Evolutionary conservation across 2,797 vertebrate species (phyloP).

Genomic region (Aplochiton taeniatus): DNA sequence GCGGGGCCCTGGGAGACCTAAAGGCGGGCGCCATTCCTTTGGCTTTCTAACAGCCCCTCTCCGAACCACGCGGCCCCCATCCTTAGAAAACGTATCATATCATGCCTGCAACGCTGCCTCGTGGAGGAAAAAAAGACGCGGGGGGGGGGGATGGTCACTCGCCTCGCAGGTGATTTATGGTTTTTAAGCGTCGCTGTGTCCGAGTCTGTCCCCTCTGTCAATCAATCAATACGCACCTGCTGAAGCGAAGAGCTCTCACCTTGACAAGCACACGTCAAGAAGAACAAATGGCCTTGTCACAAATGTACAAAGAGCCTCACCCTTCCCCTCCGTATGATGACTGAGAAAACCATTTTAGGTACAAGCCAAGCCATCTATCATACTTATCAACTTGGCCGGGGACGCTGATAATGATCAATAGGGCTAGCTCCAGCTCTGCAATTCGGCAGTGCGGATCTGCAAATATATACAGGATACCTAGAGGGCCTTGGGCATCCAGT

Average conservation of each 20-base stretch:
- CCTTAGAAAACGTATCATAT: constrained; percentile 10
- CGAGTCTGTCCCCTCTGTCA: constrained; percentile 17
- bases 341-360: constrained; percentile 29
- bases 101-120: not conserved
- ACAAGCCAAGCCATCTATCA: constrained; percentile 18
- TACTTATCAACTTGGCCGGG: constrained; percentile 37
- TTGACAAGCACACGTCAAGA: constrained; percentile 29
- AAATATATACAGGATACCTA: too few relatives aligned
- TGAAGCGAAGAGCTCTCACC: constrained; percentile 7
- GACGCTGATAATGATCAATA: constrained; percentile 43
- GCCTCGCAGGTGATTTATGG: constrained; percentile 7
- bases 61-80: not conserved
- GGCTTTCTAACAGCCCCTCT: not conserved
- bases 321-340: constrained; percentile 8
- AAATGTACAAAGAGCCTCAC: not conserved
- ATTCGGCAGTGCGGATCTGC: constrained; percentile 27
- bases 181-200: constrained; percentile 12
- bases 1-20: constrained; percentile 1
- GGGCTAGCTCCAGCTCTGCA: constrained; percentile 7
- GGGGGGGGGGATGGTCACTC: too few relatives aligned
- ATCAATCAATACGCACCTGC: constrained; percentile 13
- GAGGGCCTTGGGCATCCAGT: too few relatives aligned
- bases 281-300: constrained; percentile 6
- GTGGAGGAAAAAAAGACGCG: not conserved
- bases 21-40: not conserved